These are phyloP conservation scores for Spisula subtruncata DNA, from an alignment of 2,888 invertebrate genomes.

Conservation along the genomic window DNA sequence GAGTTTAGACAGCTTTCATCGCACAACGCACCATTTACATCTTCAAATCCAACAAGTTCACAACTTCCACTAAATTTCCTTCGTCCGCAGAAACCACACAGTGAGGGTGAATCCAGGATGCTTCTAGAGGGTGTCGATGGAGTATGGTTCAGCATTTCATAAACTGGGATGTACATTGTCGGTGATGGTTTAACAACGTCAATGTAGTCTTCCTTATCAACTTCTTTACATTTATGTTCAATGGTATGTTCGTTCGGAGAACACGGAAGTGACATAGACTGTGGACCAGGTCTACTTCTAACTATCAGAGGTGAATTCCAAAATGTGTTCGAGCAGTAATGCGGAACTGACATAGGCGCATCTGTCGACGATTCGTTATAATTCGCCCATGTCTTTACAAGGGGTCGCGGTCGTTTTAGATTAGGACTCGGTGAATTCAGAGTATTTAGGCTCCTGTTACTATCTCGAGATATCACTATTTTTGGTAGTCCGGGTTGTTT, in stretches of 20 bases:
- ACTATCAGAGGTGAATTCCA: background rate
- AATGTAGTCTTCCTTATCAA: background rate
- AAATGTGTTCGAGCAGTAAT: background rate
- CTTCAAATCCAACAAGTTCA: slow-evolving; percentile 16
- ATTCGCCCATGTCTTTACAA: background rate
- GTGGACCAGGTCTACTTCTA: background rate
- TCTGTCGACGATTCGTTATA: background rate
- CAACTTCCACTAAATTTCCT: slow-evolving; percentile 19
- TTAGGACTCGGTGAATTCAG: background rate
- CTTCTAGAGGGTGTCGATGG: slow-evolving; percentile 21
- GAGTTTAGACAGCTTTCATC: background rate
- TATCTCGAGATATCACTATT: slow-evolving; percentile 60
- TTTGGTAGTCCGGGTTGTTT: slow-evolving; percentile 28
- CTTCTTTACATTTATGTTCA: background rate
- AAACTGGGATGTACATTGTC: background rate
- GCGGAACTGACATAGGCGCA: background rate
- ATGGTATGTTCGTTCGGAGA: background rate
- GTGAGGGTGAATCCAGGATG: slow-evolving; percentile 5
- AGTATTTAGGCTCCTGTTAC: slow-evolving; percentile 47
- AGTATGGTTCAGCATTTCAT: background rate
- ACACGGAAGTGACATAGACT: background rate
- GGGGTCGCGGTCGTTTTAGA: background rate
- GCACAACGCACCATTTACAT: too few species aligned
- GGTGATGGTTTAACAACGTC: background rate
- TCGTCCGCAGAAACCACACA: slow-evolving; percentile 22